Evolutionary conservation across 2,888 invertebrate genomes (phyloP).

Genomic region (Dryadula phaetusa): DNA sequence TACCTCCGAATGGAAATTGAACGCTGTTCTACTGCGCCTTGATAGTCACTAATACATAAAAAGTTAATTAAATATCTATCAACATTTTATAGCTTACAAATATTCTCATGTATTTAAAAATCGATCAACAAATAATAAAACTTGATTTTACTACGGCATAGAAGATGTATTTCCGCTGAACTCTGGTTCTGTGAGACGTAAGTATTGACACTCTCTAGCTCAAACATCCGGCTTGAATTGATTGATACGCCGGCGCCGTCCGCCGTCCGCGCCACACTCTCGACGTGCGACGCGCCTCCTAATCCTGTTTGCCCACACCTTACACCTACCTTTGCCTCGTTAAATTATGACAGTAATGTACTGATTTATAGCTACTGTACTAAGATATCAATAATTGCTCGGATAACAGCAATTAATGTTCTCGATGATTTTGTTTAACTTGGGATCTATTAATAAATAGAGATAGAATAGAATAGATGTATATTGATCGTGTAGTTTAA

Average conservation of each 20-base stretch:
- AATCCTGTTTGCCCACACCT: conserved; percentile 24
- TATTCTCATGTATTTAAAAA: conserved; percentile 8
- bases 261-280: not conserved
- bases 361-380: not conserved
- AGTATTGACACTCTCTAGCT: conserved; percentile 31
- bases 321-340: conserved; percentile 7
- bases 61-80: conserved; percentile 2
- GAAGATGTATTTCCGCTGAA: conserved; percentile 8
- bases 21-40: too few species aligned
- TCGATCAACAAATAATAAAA: conserved; percentile 10
- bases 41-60: too few species aligned
- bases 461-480: too few species aligned
- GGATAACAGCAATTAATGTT: not conserved
- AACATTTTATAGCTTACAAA: not conserved
- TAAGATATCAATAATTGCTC: not conserved
- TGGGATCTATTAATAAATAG: not conserved
- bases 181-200: conserved; percentile 12
- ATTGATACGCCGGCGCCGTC: conserved; percentile 18
- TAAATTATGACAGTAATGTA: conserved; percentile 18
- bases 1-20: too few species aligned
- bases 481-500: too few species aligned
- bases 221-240: conserved; percentile 25
- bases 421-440: not conserved
- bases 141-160: conserved; percentile 3
- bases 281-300: not conserved